Conservation (phyloP, 2,797 vertebrate species). For the Cynodonichthys magdalenae region DNA sequence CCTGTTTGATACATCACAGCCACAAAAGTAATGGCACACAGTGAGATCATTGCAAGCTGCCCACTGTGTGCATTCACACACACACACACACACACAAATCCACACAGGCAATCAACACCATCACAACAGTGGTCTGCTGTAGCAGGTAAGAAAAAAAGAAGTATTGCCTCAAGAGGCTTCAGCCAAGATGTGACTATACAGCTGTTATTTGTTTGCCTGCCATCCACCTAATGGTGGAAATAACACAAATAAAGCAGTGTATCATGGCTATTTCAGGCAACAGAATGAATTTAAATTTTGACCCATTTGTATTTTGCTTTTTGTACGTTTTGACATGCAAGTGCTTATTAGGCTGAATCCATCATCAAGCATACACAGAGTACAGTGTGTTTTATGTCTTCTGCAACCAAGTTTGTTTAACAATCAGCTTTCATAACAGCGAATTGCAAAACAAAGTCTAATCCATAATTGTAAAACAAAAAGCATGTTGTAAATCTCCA, state of each 20-base stretch:
- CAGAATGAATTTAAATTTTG: neutral
- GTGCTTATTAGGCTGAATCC: neutral
- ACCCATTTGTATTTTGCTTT: slow-evolving; percentile 14
- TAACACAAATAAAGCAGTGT: slow-evolving; percentile 33
- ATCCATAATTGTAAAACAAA: neutral
- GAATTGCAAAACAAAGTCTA: neutral
- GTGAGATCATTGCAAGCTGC: slow-evolving; percentile 54
- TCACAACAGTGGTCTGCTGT: slow-evolving; percentile 23
- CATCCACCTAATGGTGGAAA: slow-evolving; percentile 13
- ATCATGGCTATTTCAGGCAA: slow-evolving; percentile 27
- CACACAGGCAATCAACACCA: slow-evolving; percentile 39
- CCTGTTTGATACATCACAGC: slow-evolving; percentile 61
- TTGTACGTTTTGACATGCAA: slow-evolving; percentile 2
- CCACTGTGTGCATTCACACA: slow-evolving; percentile 25
- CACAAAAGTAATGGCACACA: slow-evolving; percentile 59
- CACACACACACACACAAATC: slow-evolving; percentile 13
- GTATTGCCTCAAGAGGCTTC: slow-evolving; percentile 3
- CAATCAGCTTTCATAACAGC: neutral
- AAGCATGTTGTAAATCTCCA: no score
- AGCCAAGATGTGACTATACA: neutral
- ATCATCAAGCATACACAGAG: neutral
- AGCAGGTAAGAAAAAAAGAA: slow-evolving; percentile 27
- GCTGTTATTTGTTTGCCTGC: slow-evolving; percentile 23
- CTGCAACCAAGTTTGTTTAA: slow-evolving; percentile 3
- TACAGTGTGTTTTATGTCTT: neutral